A percentile compares a stretch with the other conserved stretches of the same genome.
Conservation (phyloP, 1,140 invertebrate genomes). For the Diplogasteroides magnus region DNA sequence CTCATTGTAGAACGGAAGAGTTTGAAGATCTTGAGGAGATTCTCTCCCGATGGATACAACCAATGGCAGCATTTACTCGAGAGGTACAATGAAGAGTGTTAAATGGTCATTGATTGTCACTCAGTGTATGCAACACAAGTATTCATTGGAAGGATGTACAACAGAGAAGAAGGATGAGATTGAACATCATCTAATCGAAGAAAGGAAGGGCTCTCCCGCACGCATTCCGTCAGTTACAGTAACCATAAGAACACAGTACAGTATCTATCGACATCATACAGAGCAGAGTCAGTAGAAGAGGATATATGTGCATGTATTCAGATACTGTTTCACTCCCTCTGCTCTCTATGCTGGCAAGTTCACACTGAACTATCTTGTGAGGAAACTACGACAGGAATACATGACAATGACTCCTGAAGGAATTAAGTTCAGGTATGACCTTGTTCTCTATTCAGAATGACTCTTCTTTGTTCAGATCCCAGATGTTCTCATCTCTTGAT, state of each 20-base stretch:
- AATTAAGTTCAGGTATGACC: not conserved
- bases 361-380: constrained; percentile 82
- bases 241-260: not conserved
- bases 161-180: constrained; percentile 67
- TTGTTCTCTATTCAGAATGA: too few relatives aligned
- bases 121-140: not conserved
- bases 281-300: constrained; percentile 59
- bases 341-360: constrained; percentile 86
- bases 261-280: constrained; percentile 64
- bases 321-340: constrained; percentile 57
- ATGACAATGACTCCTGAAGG: constrained; percentile 61
- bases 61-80: constrained; percentile 9
- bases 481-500: too few relatives aligned
- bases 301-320: constrained; percentile 17
- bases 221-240: constrained; percentile 83
- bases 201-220: constrained; percentile 75
- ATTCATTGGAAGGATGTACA: constrained; percentile 18
- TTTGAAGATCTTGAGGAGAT: constrained; percentile 29
- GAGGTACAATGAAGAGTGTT: not conserved
- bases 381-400: constrained; percentile 74
- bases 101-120: not conserved
- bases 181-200: constrained; percentile 77
- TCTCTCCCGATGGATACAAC: constrained; percentile 16
- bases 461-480: too few relatives aligned
- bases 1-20: not conserved